Conservation (phyloP, 2,113 vertebrate species). For the Mohoua ochrocephala region DNA sequence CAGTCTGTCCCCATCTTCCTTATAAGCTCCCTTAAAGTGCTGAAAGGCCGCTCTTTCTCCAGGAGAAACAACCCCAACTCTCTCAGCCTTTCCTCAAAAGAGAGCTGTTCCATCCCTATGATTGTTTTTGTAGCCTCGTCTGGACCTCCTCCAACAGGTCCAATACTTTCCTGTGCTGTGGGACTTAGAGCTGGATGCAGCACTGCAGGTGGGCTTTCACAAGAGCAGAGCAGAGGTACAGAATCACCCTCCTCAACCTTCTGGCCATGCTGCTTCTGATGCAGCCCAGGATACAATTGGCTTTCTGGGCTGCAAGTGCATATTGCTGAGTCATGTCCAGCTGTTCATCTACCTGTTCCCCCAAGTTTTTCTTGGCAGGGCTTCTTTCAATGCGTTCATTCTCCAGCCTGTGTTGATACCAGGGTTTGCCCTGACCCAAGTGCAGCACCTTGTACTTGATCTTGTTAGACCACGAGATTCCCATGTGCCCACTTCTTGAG, state of each 20-base stretch:
- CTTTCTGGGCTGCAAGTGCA: background rate
- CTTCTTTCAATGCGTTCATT: background rate
- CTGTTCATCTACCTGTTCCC: background rate
- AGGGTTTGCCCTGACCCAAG: background rate
- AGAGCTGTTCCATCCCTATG: background rate
- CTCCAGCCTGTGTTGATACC: background rate
- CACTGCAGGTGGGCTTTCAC: background rate
- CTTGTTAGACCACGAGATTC: background rate
- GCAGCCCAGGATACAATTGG: background rate
- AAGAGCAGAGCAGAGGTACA: background rate
- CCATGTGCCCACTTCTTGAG: rapidly evolving
- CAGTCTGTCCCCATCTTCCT: background rate
- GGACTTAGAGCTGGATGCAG: background rate
- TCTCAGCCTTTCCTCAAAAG: background rate
- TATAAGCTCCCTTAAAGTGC: background rate
- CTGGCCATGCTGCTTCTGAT: background rate
- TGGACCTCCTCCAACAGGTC: background rate
- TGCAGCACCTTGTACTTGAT: background rate
- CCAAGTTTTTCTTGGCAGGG: background rate
- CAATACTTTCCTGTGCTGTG: background rate
- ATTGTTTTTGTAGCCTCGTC: background rate
- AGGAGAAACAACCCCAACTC: background rate
- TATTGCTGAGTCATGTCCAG: background rate
- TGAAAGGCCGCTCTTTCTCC: background rate
- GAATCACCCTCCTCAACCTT: background rate